phyloP scores from a whole-genome alignment of 2,888 invertebrate species.

The Merodon equestris region DNA sequence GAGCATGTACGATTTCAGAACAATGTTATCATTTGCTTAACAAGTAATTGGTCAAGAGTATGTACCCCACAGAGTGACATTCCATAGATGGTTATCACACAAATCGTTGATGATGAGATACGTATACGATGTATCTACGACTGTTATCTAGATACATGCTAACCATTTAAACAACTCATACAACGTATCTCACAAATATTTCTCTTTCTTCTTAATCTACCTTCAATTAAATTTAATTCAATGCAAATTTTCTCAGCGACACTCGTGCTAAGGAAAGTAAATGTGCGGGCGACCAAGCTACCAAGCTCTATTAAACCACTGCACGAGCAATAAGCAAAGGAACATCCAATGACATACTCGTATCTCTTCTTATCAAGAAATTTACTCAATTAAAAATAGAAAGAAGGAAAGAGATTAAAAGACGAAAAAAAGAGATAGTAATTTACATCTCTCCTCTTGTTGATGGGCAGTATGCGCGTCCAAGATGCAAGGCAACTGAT shows the following conservation, averaged over 20 bases:
- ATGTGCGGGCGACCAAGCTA: constrained; percentile 14
- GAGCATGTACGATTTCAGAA: no score
- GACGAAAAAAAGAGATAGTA: no score
- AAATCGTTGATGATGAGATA: no score
- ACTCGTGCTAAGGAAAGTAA: constrained; percentile 6
- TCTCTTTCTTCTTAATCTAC: constrained; percentile 31
- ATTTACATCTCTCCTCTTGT: constrained; percentile 19
- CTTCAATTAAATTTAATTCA: constrained; percentile 61
- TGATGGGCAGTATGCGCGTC: constrained; percentile 35
- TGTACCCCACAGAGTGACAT: constrained; percentile 20
- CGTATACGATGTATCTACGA: no score
- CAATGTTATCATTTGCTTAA: constrained; percentile 38
- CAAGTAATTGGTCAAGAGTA: constrained; percentile 16
- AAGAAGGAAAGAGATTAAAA: background rate
- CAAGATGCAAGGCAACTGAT: constrained; percentile 33
- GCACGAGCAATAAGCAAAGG: no score
- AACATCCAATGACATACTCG: background rate
- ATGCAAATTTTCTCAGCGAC: constrained; percentile 25
- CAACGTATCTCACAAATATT: constrained; percentile 14
- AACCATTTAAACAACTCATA: no score
- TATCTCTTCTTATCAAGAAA: constrained; percentile 17
- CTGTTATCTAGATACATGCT: no score
- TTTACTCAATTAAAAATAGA: constrained; percentile 56
- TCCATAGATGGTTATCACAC: background rate
- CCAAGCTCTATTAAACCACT: constrained; percentile 6